Conservation (phyloP, 2,888 invertebrate species). For the Andrena dorsata region DNA sequence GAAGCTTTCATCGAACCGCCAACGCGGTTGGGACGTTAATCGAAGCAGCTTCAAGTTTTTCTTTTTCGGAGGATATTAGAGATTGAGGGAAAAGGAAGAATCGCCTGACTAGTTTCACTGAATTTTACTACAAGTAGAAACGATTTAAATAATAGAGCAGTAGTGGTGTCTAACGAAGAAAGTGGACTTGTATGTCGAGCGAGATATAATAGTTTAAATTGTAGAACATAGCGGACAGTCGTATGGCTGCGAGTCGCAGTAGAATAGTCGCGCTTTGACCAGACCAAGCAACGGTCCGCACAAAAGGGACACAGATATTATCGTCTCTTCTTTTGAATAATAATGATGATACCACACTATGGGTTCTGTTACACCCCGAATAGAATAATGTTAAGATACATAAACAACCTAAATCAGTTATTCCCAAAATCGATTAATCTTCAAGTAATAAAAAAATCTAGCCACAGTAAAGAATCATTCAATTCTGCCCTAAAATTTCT, state of each 20-base stretch:
- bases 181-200: slow-evolving; percentile 7
- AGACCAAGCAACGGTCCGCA: slow-evolving; percentile 10
- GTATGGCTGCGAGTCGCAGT: slow-evolving; percentile 20
- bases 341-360: too few relatives aligned
- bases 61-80: not conserved
- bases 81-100: too few relatives aligned
- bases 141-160: not conserved
- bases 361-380: too few relatives aligned
- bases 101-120: not conserved
- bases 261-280: slow-evolving; percentile 16
- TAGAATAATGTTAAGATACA: too few relatives aligned
- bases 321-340: not conserved
- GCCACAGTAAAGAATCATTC: too few relatives aligned
- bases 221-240: not conserved
- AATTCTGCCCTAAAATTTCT: too few relatives aligned
- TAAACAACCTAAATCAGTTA: too few relatives aligned
- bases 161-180: slow-evolving; percentile 11
- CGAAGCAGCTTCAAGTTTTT: not conserved
- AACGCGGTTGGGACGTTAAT: not conserved
- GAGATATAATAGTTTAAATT: slow-evolving; percentile 7
- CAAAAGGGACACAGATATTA: slow-evolving; percentile 3
- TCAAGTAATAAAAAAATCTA: too few relatives aligned
- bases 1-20: not conserved
- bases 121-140: not conserved
- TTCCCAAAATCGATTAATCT: too few relatives aligned